Evolutionary conservation across 2,888 invertebrate genomes (phyloP), one percentile per base, ranked within the genome.

Genomic region (Trichopria drosophilae): DNA sequence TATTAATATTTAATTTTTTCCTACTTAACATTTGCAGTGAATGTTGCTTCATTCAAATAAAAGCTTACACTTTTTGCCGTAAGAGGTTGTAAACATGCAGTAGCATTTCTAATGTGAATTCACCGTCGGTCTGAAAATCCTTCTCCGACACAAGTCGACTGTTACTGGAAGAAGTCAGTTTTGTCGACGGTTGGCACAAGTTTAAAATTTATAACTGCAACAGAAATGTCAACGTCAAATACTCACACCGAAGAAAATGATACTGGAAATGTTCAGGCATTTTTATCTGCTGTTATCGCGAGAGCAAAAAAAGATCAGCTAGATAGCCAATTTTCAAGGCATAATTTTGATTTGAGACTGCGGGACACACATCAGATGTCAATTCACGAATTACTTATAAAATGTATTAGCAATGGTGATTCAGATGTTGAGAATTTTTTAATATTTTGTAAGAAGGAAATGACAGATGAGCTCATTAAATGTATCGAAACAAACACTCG

Each of bases 111-210:
- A 6, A 47, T 37, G 47, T 47, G 47, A 23, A n/a, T 15, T 9
- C 6, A 47, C 29, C n/a, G 47, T 5, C n/a, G 47, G 10, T 19
- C 7, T 26, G 29, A 39, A 15, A 16, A 23, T 12, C 39, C 39
- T 1, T 29, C 39, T 19, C 39, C 32, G 15, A 47, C 31, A n/a
- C 39, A 47, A 13, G 39, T 47, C 4, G 15, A 18, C 6, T 47
- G 47, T 31, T 47, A 47, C 32, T 47, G 39, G 47, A 40, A 28
- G 20, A 47, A 47, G 18, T 28, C 39, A 20, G 12, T 6, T 6
- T 28, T 44, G 4, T 44, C 44, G 4, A 15, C 12, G 4, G 35
- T 35, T 20, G 44, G 16, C 6, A 35, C 44, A n/a, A n/a, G 12
- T 16, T 19, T 23, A 13, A 44, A 44, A 35, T 44, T 36, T 16